Evolutionary conservation across 1,140 invertebrate genomes (phyloP), one percentile per base, ranked within the genome.

Genomic region (Arion vulgaris): DNA sequence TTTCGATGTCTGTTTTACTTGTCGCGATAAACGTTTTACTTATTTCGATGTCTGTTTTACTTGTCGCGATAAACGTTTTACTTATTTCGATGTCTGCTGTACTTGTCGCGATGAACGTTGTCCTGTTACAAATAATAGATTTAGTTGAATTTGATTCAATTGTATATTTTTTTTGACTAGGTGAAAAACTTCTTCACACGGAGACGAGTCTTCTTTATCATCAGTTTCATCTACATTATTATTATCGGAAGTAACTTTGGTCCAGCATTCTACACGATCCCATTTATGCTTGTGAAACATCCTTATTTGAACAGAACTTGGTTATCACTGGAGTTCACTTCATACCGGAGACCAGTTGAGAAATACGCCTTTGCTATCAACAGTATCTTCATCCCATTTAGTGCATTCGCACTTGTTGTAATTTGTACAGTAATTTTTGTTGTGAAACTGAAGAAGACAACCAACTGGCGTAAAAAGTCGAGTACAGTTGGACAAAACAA

Each of bases 391-490:
- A 13, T 75, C 5, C 73, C 73, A 1, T 75, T 51, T 15, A 1
- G 2, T 17, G 73, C 73, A 15, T 75, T 75, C 28, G 7, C 15
- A 0, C 9, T 49, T 13, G 41, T 75, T 28, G 41, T 75, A 5
- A 26, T 23, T 49, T 75, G 15, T 17, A 75, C 73, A 7, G 4
- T 75, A 0, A 36, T 75, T 28, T 28, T 75, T 7, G 45, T 75
- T 23, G 17, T 51, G 2, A 75, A 75, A 51, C 73, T 75, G 13
- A 26, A 36, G 32, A 45, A 28, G 0, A 45, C 51, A 28, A 51
- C 73, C 2, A 75, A 75, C 32, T 75, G 73, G 73, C 19, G 73
- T 13, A 51, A 51, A 49, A 75, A 75, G 26, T 49, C 73, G 28
- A 75, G 5, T 4, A 19, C 28, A 15, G 5, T 57, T 13, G 76